Percentiles rank a stretch among this genome's conserved stretches.
Evolutionary conservation across 2,113 vertebrate genomes (phyloP).

Genomic region (Barbus barbus): DNA sequence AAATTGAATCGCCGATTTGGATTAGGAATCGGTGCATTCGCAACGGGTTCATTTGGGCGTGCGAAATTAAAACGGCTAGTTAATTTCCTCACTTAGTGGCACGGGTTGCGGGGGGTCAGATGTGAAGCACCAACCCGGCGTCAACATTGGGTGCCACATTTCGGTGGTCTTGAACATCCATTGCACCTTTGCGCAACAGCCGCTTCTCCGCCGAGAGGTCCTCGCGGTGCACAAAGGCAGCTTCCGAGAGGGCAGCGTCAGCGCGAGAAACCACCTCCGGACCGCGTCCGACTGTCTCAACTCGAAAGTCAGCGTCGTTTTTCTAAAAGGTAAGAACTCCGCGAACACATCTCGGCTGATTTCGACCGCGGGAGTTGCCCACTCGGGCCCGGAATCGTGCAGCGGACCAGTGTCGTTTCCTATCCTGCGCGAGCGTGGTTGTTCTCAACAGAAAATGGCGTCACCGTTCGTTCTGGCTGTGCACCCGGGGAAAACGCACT

Average conservation of each 20-base stretch:
- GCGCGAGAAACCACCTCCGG: constrained; percentile 65
- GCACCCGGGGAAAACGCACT: constrained; percentile 73
- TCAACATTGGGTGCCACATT: constrained; percentile 41
- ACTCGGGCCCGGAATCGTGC: constrained; percentile 61
- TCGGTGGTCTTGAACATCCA: constrained; percentile 58
- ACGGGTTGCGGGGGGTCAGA: constrained; percentile 1
- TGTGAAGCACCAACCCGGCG: constrained; percentile 18
- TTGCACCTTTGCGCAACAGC: constrained; percentile 82
- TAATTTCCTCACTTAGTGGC: neutral
- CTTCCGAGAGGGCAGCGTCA: constrained; percentile 70
- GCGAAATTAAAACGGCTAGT: neutral
- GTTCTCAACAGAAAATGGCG: constrained; percentile 83
- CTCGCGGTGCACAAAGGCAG: constrained; percentile 79
- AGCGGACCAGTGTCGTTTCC: constrained; percentile 68
- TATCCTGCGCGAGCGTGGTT: constrained; percentile 76
- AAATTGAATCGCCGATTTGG: too few relatives aligned
- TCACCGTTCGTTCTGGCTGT: constrained; percentile 80
- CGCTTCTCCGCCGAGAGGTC: constrained; percentile 72
- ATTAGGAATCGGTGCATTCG: neutral
- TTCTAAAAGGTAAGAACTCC: constrained; percentile 69
- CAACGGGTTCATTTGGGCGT: neutral
- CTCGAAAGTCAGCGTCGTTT: constrained; percentile 42
- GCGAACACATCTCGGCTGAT: constrained; percentile 8
- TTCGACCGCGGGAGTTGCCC: constrained; percentile 35
- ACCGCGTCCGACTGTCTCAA: constrained; percentile 43